These are phyloP conservation scores for Phrixothrix hirtus DNA, from an alignment of 2,888 invertebrate species.

Conservation along the genomic window DNA sequence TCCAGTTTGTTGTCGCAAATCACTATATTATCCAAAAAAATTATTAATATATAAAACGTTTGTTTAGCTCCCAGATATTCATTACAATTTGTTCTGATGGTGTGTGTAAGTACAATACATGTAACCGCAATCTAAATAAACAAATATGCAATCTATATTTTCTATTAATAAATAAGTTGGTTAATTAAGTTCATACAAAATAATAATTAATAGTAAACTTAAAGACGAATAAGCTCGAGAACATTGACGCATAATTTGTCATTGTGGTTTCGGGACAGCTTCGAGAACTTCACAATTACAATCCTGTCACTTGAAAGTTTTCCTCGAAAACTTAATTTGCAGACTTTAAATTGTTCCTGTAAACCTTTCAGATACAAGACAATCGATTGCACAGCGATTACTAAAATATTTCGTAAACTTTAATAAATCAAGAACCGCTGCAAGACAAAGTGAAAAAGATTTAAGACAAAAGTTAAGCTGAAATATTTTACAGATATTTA, in stretches of 20 bases:
- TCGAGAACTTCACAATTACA: slow-evolving; percentile 48
- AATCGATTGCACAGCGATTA: slow-evolving; percentile 41
- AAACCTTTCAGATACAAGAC: slow-evolving; percentile 46
- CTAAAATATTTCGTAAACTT: slow-evolving; percentile 33
- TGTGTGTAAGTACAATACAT: too few relatives aligned
- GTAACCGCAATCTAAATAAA: too few relatives aligned
- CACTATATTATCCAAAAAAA: too few relatives aligned
- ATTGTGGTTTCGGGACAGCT: slow-evolving; percentile 37
- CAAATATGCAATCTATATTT: too few relatives aligned
- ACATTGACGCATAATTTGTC: slow-evolving; percentile 41
- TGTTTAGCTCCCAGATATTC: too few relatives aligned
- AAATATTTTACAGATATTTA: too few relatives aligned
- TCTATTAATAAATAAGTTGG: neutral
- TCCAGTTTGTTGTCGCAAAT: too few relatives aligned
- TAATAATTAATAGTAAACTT: slow-evolving; percentile 40
- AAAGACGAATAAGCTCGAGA: slow-evolving; percentile 32
- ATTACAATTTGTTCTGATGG: too few relatives aligned
- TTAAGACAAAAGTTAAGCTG: too few relatives aligned
- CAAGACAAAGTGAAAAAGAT: too few relatives aligned
- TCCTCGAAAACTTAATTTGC: slow-evolving; percentile 47
- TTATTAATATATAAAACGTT: too few relatives aligned
- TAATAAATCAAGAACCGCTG: slow-evolving; percentile 17
- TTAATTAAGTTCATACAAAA: slow-evolving; percentile 25
- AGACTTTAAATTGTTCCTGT: slow-evolving; percentile 47
- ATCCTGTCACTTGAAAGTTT: slow-evolving; percentile 47